Base-by-base conservation (phyloP, 2,888 invertebrate genomes). In the Heliconius aoede region DNA sequence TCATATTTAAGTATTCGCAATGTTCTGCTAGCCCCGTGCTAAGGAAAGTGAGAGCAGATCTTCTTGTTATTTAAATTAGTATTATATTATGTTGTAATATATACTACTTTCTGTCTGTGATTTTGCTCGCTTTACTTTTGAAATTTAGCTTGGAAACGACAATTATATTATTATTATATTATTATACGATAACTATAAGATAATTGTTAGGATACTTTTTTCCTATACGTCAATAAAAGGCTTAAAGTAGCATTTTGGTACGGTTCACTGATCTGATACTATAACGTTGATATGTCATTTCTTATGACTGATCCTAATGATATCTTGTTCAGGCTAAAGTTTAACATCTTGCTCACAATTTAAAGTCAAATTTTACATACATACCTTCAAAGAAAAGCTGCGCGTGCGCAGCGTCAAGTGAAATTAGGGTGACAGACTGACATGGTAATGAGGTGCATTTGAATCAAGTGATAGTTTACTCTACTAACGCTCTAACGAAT, bases 331-430 rank as follows among this genome's bases (percentile, higher is more conserved):
- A 18, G 2, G 46, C 21, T 46, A 21, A 21, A 18, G 8, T 21
- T 8, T 46, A 46, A 46, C 21, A 21, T 9, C 11, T 21, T 15
- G 15, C 11, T 24, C 13, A 36, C 40, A 28, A 26, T 13, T 15
- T 64, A 26, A 64, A 58, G 21, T 55, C 32, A 32, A 32, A n/a
- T 24, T 71, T 24, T 24, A 21, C n/a, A 30, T 24, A 71, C 58
- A 58, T 3, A 32, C 55, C 28, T 36, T 7, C 30, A 84, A 85
- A 87, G 86, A 88, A 85, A 85, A 81, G 85, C 87, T 87, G 88
- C 89, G 89, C 76, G 73, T 76, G 88, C 85, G 76, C 51, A 71
- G 82, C 81, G 83, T 82, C 82, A 81, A 76, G 81, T 73, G 79
- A 79, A 78, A 80, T 78, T 78, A 51, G 73, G 73, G 75, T 80